Base-by-base conservation (phyloP, 2,797 vertebrate genomes). In the Hydrophis major region DNA sequence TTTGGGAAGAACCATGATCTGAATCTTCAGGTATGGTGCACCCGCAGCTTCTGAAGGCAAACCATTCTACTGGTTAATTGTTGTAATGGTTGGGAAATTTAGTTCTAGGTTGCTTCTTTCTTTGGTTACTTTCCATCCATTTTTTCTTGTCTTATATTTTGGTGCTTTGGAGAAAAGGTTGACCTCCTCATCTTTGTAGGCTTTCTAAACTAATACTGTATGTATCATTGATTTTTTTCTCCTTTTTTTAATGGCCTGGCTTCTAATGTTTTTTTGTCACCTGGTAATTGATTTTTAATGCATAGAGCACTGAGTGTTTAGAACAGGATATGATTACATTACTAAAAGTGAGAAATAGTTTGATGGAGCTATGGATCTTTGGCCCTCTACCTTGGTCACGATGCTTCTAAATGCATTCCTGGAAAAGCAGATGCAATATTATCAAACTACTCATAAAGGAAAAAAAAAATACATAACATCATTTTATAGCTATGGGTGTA, bases 231-330 rank as follows among this genome's bases (percentile, higher is more conserved):
- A 95, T 92, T 90, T 94, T 95, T 8, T 2, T n/a, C 2, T 32
- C 66, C 66, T 2, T 74, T 37, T 91, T 78, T 90, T 90, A 94
- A 92, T 91, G n/a, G 89, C 91, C n/a, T 57, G 56, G 22, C 69
- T 87, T 89, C 20, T 50, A 87, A 42, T n/a, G 11, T 93, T 94
- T 93, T 94, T 93, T 95, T 90, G 28, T 7, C 91, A 93, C 56
- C 88, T 94, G 11, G 1, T 92, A 95, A 94, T 91, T 93, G 94
- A 94, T 93, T 93, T 94, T 94, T 90, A 93, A 22, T 92, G 74
- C 92, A 93, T 60, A 94, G 94, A 92, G 60, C 47, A 92, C n/a
- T 95, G 91, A 89, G 42, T 69, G 20, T 92, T 92, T 92, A 91
- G 87, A 0, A 0, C 2, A 93, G 92, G 93, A 88, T 94, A 89